A percentile compares a stretch with the other conserved stretches of the same genome.
phyloP scores from a whole-genome alignment of 2,888 invertebrate species.

The Tillus elongatus region DNA sequence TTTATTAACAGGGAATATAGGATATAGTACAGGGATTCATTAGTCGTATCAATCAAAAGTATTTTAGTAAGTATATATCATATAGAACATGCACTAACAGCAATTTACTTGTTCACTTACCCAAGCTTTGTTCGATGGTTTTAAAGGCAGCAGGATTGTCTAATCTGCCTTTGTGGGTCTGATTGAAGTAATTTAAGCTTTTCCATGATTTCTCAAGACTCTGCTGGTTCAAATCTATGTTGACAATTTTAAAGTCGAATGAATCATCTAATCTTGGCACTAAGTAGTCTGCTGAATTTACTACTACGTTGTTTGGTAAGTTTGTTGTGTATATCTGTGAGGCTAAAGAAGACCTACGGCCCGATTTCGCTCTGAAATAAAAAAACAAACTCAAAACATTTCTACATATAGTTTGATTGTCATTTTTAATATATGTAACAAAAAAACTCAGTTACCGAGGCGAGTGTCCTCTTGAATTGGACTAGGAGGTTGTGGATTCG shows the following conservation, averaged over 20 bases:
- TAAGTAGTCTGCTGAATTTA: constrained; percentile 26
- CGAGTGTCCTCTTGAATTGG: too few species aligned
- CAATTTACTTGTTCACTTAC: constrained; percentile 19
- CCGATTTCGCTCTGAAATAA: constrained; percentile 31
- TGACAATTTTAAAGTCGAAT: constrained; percentile 19
- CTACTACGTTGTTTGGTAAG: constrained; percentile 23
- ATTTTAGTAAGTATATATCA: background rate
- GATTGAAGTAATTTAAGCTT: constrained; percentile 31
- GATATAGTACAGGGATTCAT: too few species aligned
- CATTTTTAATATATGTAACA: too few species aligned
- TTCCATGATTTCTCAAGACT: constrained; percentile 31
- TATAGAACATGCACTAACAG: constrained; percentile 11
- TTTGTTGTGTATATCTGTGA: constrained; percentile 23
- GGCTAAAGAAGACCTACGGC: constrained; percentile 30
- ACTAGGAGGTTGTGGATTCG: too few species aligned
- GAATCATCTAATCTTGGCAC: constrained; percentile 26
- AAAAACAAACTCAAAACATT: too few species aligned
- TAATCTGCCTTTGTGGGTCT: constrained; percentile 33
- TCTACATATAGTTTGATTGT: too few species aligned
- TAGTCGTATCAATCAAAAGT: constrained; percentile 8
- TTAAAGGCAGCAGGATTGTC: constrained; percentile 24
- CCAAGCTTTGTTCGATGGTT: constrained; percentile 5
- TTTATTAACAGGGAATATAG: too few species aligned
- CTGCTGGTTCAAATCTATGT: constrained; percentile 17
- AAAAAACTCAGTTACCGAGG: too few species aligned